Evolutionary conservation across 1,140 invertebrate species (phyloP).

Genomic region (Medauroidea extradentata): DNA sequence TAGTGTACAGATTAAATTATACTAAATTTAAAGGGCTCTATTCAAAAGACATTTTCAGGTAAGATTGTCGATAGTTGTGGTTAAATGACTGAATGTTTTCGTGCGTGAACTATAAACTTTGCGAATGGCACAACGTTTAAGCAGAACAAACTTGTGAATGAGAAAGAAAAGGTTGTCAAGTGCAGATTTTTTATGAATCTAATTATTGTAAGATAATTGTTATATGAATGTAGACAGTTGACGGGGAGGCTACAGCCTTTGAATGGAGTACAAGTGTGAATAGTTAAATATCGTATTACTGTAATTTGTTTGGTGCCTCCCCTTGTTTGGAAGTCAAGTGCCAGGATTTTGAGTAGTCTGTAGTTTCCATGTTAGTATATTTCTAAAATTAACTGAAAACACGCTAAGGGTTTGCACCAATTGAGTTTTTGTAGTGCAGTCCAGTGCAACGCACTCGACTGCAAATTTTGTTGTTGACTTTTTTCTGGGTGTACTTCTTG

Average conservation of each 20-base stretch:
- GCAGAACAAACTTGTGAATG: neutral
- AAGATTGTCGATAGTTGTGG: neutral
- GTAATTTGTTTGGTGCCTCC: slow-evolving; percentile 10
- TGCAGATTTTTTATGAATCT: slow-evolving; percentile 26
- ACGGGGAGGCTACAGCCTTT: slow-evolving; percentile 18
- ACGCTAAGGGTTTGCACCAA: slow-evolving; percentile 4
- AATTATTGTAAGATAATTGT: slow-evolving; percentile 31
- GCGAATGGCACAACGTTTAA: neutral
- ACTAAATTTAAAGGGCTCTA: neutral
- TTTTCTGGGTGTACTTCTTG: slow-evolving; percentile 25
- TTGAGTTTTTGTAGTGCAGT: slow-evolving; percentile 1
- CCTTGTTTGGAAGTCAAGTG: slow-evolving; percentile 19
- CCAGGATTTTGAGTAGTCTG: slow-evolving; percentile 11
- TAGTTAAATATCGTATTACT: slow-evolving; percentile 7
- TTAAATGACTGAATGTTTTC: neutral
- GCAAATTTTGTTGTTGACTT: slow-evolving; percentile 24
- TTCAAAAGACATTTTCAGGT: slow-evolving; percentile 13
- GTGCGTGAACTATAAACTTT: slow-evolving; percentile 7
- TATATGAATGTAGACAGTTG: slow-evolving; percentile 6
- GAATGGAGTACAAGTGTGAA: slow-evolving; percentile 21
- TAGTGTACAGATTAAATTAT: too few species aligned
- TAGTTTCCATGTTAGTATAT: slow-evolving; percentile 21
- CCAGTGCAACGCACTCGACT: neutral
- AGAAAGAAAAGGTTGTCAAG: slow-evolving; percentile 5
- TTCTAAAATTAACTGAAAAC: slow-evolving; percentile 5